Conservation (phyloP, 2,797 vertebrate species). For the Intellagama lesueurii region DNA sequence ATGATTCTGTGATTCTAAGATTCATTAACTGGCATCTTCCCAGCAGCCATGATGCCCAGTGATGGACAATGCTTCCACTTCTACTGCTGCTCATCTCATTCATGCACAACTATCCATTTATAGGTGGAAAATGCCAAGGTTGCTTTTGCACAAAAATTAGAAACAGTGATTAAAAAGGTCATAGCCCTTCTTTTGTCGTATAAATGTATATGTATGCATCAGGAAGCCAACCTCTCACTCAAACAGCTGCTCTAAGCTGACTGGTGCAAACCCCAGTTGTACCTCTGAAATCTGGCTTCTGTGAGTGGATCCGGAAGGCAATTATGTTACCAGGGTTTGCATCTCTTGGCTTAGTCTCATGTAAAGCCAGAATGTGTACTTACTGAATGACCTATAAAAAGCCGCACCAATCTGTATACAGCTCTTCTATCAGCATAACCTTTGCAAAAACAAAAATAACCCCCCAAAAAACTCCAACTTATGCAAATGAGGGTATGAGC, state of each 20-base stretch:
- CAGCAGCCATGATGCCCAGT: background rate
- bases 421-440: too few relatives aligned
- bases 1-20: too few relatives aligned
- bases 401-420: too few relatives aligned
- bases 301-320: background rate
- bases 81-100: background rate
- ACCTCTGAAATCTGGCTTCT: background rate
- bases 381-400: background rate
- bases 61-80: background rate
- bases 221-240: too few relatives aligned
- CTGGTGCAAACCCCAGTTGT: background rate
- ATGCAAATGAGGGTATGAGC: constrained; percentile 64
- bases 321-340: background rate
- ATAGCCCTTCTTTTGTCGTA: background rate
- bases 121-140: background rate
- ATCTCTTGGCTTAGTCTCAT: background rate
- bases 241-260: background rate
- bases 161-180: too few relatives aligned
- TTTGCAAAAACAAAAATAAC: too few relatives aligned
- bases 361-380: background rate
- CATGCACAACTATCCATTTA: too few relatives aligned
- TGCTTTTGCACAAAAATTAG: background rate
- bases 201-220: too few relatives aligned
- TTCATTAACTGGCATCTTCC: too few relatives aligned
- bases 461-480: background rate